Evolutionary conservation across 2,113 vertebrate species (phyloP).

Genomic region (Melanerpes aurifrons): DNA sequence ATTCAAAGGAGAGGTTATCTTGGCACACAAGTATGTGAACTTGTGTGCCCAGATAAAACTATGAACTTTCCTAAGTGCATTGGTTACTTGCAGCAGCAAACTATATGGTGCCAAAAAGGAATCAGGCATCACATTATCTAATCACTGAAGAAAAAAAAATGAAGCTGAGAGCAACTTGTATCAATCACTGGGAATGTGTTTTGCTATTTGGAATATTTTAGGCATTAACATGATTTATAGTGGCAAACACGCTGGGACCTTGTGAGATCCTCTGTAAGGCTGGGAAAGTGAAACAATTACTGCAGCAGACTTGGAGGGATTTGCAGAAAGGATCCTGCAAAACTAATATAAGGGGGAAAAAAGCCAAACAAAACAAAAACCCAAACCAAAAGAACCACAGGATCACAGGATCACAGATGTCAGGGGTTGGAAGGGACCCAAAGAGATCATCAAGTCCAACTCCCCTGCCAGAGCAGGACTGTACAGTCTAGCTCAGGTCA

Average conservation of each 20-base stretch:
- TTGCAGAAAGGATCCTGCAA: background rate
- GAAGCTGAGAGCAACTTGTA: background rate
- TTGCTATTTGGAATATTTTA: conserved; percentile 13
- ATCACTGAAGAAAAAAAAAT: background rate
- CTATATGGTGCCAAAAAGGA: background rate
- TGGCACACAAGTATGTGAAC: background rate
- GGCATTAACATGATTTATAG: background rate
- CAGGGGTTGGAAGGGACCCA: too few species aligned
- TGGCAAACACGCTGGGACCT: background rate
- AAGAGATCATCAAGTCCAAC: too few species aligned
- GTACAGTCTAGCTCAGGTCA: too few species aligned
- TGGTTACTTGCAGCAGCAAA: background rate
- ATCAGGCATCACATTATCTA: background rate
- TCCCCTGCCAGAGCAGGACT: too few species aligned
- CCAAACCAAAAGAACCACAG: too few species aligned
- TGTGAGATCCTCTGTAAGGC: background rate
- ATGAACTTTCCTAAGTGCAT: background rate
- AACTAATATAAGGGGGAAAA: background rate
- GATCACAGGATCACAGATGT: too few species aligned
- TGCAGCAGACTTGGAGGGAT: background rate
- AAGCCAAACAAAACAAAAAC: background rate
- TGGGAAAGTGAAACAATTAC: conserved; percentile 11
- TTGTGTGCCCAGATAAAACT: background rate
- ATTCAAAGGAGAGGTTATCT: background rate
- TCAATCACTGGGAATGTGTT: background rate